These are phyloP conservation scores for Porites divaricata DNA, from an alignment of 92 coral and sea anemone species.

Conservation along the genomic window DNA sequence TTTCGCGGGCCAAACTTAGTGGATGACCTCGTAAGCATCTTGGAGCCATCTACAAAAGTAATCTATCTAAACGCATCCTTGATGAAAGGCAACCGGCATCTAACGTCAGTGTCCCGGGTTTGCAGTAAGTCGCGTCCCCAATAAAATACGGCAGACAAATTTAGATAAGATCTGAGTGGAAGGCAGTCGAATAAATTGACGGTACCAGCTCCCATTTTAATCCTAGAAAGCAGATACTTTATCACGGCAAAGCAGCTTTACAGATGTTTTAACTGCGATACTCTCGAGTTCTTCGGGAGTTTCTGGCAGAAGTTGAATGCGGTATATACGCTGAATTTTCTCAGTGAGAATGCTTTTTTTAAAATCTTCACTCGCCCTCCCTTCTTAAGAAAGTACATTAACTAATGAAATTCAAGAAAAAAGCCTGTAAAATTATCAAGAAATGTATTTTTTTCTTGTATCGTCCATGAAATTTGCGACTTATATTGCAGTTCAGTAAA, in stretches of 20 bases:
- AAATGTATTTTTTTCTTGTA: slow-evolving; percentile 3
- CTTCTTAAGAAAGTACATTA: not conserved
- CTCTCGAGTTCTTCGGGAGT: not conserved
- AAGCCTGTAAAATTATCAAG: slow-evolving; percentile 15
- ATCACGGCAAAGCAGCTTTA: slow-evolving; percentile 33
- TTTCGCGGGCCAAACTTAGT: slow-evolving; percentile 5
- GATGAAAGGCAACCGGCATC: slow-evolving; percentile 40
- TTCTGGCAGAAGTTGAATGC: no score
- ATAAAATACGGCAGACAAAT: slow-evolving; percentile 37
- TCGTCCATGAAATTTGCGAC: no score
- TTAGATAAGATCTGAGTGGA: slow-evolving; percentile 41
- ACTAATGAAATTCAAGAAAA: slow-evolving; percentile 46
- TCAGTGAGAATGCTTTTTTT: slow-evolving; percentile 23
- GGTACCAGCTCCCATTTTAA: slow-evolving; percentile 29
- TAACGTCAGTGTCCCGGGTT: slow-evolving; percentile 12
- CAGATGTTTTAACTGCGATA: slow-evolving; percentile 33
- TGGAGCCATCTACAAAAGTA: slow-evolving; percentile 31
- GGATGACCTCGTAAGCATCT: slow-evolving; percentile 26
- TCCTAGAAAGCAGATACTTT: not conserved
- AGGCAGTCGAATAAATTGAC: slow-evolving; percentile 17
- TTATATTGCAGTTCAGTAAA: slow-evolving; percentile 11
- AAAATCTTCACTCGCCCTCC: not conserved
- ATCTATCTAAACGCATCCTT: slow-evolving; percentile 37
- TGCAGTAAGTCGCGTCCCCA: slow-evolving; percentile 11
- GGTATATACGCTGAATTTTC: not conserved